A percentile compares a stretch with the other conserved stretches of the same genome.
These are phyloP conservation scores for Diplogasteroides magnus DNA, from an alignment of 1,140 invertebrate genomes.

Conservation along the genomic window DNA sequence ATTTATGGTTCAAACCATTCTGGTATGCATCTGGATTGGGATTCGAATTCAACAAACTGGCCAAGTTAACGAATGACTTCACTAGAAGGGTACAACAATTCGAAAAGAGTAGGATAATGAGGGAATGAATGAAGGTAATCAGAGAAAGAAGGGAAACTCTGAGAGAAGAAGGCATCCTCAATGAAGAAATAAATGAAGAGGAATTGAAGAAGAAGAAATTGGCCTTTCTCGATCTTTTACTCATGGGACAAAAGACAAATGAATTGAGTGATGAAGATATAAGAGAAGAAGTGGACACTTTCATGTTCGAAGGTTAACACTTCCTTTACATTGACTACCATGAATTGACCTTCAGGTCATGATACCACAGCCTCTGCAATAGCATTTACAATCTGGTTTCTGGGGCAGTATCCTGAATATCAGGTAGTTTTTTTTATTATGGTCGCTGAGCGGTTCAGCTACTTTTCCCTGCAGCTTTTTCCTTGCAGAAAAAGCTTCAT, in stretches of 20 bases:
- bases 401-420: slow-evolving; percentile 57
- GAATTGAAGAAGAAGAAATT: slow-evolving; percentile 70
- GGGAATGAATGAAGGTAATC: background rate
- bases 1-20: slow-evolving; percentile 74
- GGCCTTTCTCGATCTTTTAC: slow-evolving; percentile 83
- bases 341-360: slow-evolving; percentile 58
- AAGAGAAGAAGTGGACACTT: slow-evolving; percentile 72
- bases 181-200: slow-evolving; percentile 1
- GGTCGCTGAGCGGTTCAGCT: background rate
- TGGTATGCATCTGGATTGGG: slow-evolving; percentile 72
- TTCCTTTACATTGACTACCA: background rate
- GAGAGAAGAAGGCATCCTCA: background rate
- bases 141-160: background rate
- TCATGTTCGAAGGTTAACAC: slow-evolving; percentile 66
- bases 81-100: slow-evolving; percentile 29
- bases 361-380: slow-evolving; percentile 80
- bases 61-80: slow-evolving; percentile 62
- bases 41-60: slow-evolving; percentile 68
- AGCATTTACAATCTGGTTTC: slow-evolving; percentile 61
- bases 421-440: slow-evolving; percentile 58
- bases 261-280: slow-evolving; percentile 61
- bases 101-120: background rate
- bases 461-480: slow-evolving; percentile 47
- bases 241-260: slow-evolving; percentile 71
- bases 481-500: slow-evolving; percentile 66